These are phyloP conservation scores for Hirtodrosophila alboralis DNA, from an alignment of 2,888 invertebrate genomes.

Conservation along the genomic window DNA sequence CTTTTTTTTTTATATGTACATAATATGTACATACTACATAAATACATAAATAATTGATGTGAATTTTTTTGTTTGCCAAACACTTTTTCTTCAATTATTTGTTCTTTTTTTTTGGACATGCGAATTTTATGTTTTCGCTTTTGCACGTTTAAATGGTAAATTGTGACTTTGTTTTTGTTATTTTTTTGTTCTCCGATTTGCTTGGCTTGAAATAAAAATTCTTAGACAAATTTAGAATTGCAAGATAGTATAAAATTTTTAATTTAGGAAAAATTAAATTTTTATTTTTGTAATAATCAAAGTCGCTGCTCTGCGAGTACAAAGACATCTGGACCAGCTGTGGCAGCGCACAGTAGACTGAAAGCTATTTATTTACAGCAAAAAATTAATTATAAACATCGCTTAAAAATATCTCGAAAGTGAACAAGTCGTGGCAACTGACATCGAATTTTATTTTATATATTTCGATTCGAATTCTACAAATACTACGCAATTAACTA, in stretches of 20 bases:
- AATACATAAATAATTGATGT: not conserved
- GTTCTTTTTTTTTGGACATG: slow-evolving; percentile 1
- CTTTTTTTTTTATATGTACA: slow-evolving; percentile 2
- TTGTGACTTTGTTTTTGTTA: slow-evolving; percentile 1
- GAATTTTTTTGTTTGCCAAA: slow-evolving; percentile 15
- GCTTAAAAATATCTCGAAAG: too few species aligned
- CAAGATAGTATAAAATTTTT: not conserved
- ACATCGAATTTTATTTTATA: too few species aligned
- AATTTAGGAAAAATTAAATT: not conserved
- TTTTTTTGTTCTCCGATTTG: not conserved
- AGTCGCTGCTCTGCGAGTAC: not conserved
- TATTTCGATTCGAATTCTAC: too few species aligned
- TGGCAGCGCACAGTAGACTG: slow-evolving; percentile 21
- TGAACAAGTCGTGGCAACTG: too few species aligned
- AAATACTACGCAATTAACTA: too few species aligned
- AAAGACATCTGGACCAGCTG: slow-evolving; percentile 18
- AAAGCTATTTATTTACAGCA: slow-evolving; percentile 24
- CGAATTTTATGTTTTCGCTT: not conserved
- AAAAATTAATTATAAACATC: slow-evolving; percentile 13
- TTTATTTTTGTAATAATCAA: slow-evolving; percentile 2
- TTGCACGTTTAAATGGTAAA: too few species aligned
- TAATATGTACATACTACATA: not conserved
- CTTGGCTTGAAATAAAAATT: too few species aligned
- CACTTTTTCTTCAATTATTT: not conserved
- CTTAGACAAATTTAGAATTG: too few species aligned